phyloP scores from a whole-genome alignment of 2,797 vertebrate species.

The Crenuchus spilurus region DNA sequence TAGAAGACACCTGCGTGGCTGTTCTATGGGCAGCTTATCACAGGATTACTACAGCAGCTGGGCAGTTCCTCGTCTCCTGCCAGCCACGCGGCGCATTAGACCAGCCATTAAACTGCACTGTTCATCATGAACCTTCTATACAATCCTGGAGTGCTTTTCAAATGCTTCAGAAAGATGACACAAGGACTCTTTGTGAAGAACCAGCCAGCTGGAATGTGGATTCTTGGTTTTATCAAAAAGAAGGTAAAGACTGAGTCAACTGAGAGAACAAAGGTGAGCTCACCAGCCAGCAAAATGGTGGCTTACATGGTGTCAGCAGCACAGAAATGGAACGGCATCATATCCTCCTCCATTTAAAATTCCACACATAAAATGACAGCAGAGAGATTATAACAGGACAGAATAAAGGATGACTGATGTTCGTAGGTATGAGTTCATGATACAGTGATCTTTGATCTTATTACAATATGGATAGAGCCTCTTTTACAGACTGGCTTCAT shows the following conservation, averaged over 20 bases:
- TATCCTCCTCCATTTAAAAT: background rate
- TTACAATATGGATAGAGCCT: background rate
- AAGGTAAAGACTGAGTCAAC: background rate
- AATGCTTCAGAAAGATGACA: background rate
- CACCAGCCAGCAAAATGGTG: background rate
- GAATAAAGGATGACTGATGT: background rate
- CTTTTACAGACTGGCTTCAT: background rate
- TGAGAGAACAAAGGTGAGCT: background rate
- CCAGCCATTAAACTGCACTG: background rate
- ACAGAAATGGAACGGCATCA: background rate
- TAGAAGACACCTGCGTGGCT: conserved; percentile 30
- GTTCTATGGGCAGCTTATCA: conserved; percentile 7
- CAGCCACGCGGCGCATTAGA: conserved; percentile 22
- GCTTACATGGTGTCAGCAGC: background rate
- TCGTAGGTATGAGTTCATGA: background rate
- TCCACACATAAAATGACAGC: background rate
- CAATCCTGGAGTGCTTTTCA: background rate
- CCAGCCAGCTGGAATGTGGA: background rate
- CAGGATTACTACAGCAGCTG: conserved; percentile 34
- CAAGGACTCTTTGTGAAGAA: background rate
- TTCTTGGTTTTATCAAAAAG: background rate
- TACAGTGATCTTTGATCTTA: background rate
- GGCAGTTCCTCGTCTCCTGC: conserved; percentile 24
- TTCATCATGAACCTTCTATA: background rate
- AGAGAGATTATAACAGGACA: background rate